Evolutionary conservation across 1,140 invertebrate species (phyloP).

Genomic region (Drosophila orena): DNA sequence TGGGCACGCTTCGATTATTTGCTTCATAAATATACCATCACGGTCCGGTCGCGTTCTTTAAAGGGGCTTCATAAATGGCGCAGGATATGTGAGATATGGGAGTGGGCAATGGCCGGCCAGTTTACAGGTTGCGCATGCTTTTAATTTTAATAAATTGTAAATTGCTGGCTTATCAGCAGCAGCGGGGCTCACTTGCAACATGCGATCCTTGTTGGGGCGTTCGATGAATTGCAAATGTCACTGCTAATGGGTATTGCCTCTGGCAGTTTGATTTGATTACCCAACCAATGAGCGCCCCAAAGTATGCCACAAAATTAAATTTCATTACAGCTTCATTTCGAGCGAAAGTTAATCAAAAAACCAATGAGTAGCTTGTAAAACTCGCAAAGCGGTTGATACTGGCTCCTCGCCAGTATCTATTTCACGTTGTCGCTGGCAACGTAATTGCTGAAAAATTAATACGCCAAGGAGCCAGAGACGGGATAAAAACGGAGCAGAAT

Average conservation of each 20-base stretch:
- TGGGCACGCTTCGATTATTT: constrained; percentile 79
- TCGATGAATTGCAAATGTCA: constrained; percentile 59
- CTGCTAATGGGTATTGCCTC: constrained; percentile 34
- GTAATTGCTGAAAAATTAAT: constrained; percentile 83
- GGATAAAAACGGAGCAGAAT: constrained; percentile 3
- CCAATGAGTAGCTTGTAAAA: constrained; percentile 80
- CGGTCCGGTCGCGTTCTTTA: constrained; percentile 6
- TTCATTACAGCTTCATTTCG: constrained; percentile 81
- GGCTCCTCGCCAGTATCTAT: constrained; percentile 50
- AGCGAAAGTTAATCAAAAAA: constrained; percentile 81
- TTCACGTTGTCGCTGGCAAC: constrained; percentile 76
- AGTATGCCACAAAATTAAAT: constrained; percentile 80
- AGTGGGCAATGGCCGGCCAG: constrained; percentile 12
- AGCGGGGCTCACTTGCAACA: constrained; percentile 7
- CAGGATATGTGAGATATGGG: neutral
- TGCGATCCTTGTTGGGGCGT: constrained; percentile 30
- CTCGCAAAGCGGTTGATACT: constrained; percentile 14
- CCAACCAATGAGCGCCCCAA: constrained; percentile 57
- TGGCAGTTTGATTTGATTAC: constrained; percentile 66
- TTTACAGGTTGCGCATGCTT: constrained; percentile 56
- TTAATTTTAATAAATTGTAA: constrained; percentile 77
- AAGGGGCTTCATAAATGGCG: neutral
- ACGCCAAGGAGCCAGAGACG: constrained; percentile 46
- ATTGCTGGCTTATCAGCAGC: constrained; percentile 40
- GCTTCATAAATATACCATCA: constrained; percentile 72